Conservation (phyloP, 2,888 invertebrate genomes). For the Cyrtodaria siliqua region DNA sequence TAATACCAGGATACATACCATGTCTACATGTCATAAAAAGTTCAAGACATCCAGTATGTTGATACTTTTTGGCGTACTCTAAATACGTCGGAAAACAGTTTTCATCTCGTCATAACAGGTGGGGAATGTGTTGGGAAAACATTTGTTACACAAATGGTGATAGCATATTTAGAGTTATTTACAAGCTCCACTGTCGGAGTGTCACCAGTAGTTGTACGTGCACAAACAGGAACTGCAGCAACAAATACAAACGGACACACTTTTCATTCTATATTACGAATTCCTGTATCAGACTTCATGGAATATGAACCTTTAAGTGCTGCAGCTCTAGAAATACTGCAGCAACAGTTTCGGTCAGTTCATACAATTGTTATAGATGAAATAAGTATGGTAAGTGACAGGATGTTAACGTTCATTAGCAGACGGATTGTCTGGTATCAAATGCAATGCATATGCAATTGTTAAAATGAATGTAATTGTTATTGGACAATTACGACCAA, state of each 20-base stretch:
- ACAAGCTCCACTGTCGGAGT: constrained; percentile 20
- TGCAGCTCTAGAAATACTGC: constrained; percentile 25
- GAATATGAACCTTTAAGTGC: constrained; percentile 21
- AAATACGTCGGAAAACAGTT: background rate
- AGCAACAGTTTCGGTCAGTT: constrained; percentile 22
- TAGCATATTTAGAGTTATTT: constrained; percentile 45
- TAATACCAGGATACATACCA: background rate
- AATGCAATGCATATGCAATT: constrained; percentile 34
- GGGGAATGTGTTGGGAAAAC: constrained; percentile 36
- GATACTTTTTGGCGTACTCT: too few relatives aligned
- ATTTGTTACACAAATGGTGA: constrained; percentile 30
- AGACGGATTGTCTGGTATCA: constrained; percentile 42
- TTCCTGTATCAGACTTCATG: constrained; percentile 37
- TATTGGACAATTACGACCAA: constrained; percentile 59
- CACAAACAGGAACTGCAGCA: constrained; percentile 54
- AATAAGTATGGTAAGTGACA: constrained; percentile 61
- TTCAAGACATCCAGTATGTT: background rate
- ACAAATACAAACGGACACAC: constrained; percentile 45
- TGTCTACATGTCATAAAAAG: constrained; percentile 3
- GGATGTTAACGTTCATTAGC: constrained; percentile 46
- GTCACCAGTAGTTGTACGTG: constrained; percentile 46
- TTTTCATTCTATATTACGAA: constrained; percentile 42
- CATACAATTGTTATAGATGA: constrained; percentile 62
- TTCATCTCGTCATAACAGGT: constrained; percentile 20
- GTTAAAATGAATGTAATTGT: constrained; percentile 56